Evolutionary conservation across 2,113 vertebrate genomes (phyloP), one percentile per base, ranked within the genome.

Genomic region (Aldabrachelys gigantea): DNA sequence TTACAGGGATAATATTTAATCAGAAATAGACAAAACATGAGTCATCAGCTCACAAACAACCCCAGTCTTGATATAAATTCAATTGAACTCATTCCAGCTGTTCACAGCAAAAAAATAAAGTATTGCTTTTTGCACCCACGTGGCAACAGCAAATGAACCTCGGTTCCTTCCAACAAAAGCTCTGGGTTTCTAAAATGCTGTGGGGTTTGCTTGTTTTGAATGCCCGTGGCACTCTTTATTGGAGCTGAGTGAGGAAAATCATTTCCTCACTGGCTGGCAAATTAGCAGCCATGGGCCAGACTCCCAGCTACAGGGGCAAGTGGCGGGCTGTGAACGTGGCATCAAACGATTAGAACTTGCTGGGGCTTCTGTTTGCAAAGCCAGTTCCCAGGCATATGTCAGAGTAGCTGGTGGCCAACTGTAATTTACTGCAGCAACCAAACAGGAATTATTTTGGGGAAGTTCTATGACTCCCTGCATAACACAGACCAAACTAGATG

Each of bases 1-100:
- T 95, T 97, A 84, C 80, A 84, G 89, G 88, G 97, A 91, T 92
- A 95, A 95, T 96, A 94, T 97, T 97, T 97, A 98, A 96, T 97
- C 94, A 97, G 86, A 97, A 96, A 96, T 87, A 96, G 94, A 92
- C 92, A 97, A 95, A 95, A 96, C 92, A 96, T 89, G 91, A 96
- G 93, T 96, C 96, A 95, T 75, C 94, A 89, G 85, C 92, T 96
- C 92, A 93, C 92, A 88, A 97, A 96, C 89, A 96, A 96, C 92
- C 84, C 65, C 75, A 80, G 75, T 87, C 83, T 75, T 94, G 80
- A 93, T 87, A 96, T 87, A 96, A 97, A 97, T 97, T 96, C 95
- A 95, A 91, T 91, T 95, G 91, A 96, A 93, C 82, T 92, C 89
- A 72, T 96, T 96, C 89, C 91, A 97, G 89, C 87, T 97, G 87